Conservation (phyloP, 2,888 invertebrate genomes). For the Beris morrisii region DNA sequence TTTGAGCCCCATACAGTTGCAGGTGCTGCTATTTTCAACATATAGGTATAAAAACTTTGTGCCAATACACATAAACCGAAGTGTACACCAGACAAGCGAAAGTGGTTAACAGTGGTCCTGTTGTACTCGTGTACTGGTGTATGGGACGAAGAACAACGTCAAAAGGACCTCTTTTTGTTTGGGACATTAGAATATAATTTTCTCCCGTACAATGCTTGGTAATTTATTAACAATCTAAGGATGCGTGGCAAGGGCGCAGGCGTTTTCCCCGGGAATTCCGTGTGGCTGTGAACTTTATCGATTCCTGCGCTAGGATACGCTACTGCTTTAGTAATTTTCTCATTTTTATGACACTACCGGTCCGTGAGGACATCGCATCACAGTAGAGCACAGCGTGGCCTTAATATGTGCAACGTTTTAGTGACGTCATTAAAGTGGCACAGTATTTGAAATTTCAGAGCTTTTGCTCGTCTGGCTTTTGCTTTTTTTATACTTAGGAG, state of each 20-base stretch:
- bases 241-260: slow-evolving; percentile 49
- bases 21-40: slow-evolving; percentile 17
- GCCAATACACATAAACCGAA: background rate
- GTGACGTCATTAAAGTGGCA: slow-evolving; percentile 24
- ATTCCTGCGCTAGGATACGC: slow-evolving; percentile 33
- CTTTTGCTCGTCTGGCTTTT: slow-evolving; percentile 21
- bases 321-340: slow-evolving; percentile 13
- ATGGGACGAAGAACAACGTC: slow-evolving; percentile 4
- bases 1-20: slow-evolving; percentile 29
- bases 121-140: slow-evolving; percentile 3
- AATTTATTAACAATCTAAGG: slow-evolving; percentile 48
- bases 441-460: slow-evolving; percentile 4
- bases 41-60: background rate
- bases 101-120: slow-evolving; percentile 29
- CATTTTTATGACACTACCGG: too few relatives aligned
- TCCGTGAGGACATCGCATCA: too few relatives aligned
- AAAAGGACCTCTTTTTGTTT: slow-evolving; percentile 26
- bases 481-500: slow-evolving; percentile 15
- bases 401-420: slow-evolving; percentile 21
- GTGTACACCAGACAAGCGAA: slow-evolving; percentile 5
- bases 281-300: slow-evolving; percentile 37
- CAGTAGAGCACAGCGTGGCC: slow-evolving; percentile 4
- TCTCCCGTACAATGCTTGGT: slow-evolving; percentile 25
- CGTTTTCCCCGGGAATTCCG: slow-evolving; percentile 56
- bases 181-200: slow-evolving; percentile 36